Evolutionary conservation across 1,140 invertebrate species (phyloP), one percentile per base, ranked within the genome.

Genomic region (Rhizoglyphus robini): DNA sequence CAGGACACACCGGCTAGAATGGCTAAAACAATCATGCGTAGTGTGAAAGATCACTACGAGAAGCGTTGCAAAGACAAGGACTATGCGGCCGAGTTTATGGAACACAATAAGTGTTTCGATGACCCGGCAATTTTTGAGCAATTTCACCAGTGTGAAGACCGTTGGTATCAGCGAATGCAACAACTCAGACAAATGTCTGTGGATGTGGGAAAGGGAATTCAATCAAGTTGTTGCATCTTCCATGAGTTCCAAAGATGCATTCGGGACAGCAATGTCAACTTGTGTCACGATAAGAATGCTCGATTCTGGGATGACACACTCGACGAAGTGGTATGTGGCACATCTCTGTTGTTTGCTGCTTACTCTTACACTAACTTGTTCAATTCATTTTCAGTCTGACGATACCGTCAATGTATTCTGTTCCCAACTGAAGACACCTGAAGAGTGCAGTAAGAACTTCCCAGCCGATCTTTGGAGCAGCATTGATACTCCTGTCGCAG

Each of bases 131-230:
- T 29, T 25, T 29, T 60, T 15, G 58, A 60, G 29, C 15, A 60
- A 46, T 60, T 60, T 27, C 58, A 60, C 29, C 58, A 60, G 29
- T 60, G 58, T 46, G 58, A 13, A 11, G 58, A 60, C 29, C 13
- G 36, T n/a, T 60, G 27, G 15, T 60, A 20, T 27, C 30, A 60
- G 2, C 3, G 30, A 32, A 60, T 60, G 27, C 58, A 60, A 29
- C 54, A 46, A 60, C 15, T 34, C 13, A 15, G 29, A 60, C 1
- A 32, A 2, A 58, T 41, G 36, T 11, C 8, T 11, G 8, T 41
- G 36, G 36, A 41, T 41, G 36, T 41, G 36, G 36, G 23, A 20
- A 54, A 25, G 23, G 51, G 51, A 8, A 54, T 54, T 32, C 51
- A 54, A 32, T 8, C 51, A 8, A 54, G 8, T 8, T 54, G 51